phyloP scores from a whole-genome alignment of 2,113 vertebrate species.

The pig (Sus scrofa) region DNA sequence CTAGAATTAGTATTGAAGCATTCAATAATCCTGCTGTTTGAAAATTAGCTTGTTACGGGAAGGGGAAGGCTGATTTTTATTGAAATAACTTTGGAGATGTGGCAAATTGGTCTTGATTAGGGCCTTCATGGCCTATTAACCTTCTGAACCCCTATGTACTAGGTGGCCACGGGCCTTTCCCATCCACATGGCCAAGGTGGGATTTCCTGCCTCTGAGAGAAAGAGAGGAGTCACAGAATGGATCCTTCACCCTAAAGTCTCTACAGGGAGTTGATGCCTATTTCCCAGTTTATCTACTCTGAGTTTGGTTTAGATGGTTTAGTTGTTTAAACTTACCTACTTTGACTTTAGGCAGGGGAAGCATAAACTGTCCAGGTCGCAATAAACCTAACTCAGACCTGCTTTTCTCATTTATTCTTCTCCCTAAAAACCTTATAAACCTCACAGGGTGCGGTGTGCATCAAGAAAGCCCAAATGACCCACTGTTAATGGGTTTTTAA shows the following conservation, averaged over 20 bases:
- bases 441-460: fast-evolving
- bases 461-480: not conserved
- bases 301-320: not conserved
- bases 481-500: not conserved
- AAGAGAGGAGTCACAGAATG: not conserved
- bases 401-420: not conserved
- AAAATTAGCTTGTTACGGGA: slow-evolving; percentile 7
- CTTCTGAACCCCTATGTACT: not conserved
- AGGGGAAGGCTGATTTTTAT: not conserved
- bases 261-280: not conserved
- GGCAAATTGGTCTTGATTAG: not conserved
- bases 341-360: not conserved
- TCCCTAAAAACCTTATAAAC: too few relatives aligned
- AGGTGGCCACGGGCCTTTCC: not conserved
- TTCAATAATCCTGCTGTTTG: not conserved
- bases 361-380: not conserved
- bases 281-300: not conserved
- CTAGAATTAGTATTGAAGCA: not conserved
- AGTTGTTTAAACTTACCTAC: not conserved
- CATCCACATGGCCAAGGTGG: not conserved
- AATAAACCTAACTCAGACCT: not conserved
- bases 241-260: not conserved
- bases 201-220: not conserved
- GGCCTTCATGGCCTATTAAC: not conserved
- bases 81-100: not conserved